Evolutionary conservation across 1,140 invertebrate species (phyloP).

Genomic region (Chymomyza costata): DNA sequence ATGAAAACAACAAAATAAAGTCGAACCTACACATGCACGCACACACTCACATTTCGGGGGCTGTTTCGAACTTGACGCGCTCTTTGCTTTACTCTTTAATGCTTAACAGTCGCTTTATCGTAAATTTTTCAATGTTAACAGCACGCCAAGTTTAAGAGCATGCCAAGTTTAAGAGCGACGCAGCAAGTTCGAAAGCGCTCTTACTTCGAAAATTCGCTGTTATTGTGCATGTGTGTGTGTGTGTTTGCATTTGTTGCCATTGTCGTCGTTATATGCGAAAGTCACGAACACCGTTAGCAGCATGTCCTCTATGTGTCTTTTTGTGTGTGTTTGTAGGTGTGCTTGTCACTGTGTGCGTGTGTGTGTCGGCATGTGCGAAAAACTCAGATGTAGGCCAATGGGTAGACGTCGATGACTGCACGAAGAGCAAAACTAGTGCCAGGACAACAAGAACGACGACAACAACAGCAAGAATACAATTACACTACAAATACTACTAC

Average conservation of each 20-base stretch:
- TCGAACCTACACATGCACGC: constrained; percentile 6
- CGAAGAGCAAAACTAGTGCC: too few species aligned
- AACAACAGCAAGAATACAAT: constrained; percentile 18
- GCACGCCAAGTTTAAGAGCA: constrained; percentile 35
- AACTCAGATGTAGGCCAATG: constrained; percentile 66
- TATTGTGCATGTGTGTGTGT: constrained; percentile 8
- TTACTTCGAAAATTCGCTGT: too few species aligned
- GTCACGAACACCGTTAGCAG: constrained; percentile 45
- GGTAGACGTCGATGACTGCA: too few species aligned
- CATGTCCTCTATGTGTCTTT: neutral
- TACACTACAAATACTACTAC: constrained; percentile 19
- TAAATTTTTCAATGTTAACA: constrained; percentile 20
- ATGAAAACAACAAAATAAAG: too few species aligned
- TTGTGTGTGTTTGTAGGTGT: constrained; percentile 4
- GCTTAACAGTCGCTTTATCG: constrained; percentile 55
- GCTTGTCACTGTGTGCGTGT: neutral
- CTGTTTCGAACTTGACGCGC: constrained; percentile 34
- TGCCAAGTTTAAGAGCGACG: constrained; percentile 52
- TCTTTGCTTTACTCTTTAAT: constrained; percentile 1
- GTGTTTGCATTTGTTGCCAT: constrained; percentile 12
- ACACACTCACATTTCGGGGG: neutral
- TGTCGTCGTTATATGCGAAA: constrained; percentile 29
- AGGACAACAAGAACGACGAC: too few species aligned
- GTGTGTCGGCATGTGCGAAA: constrained; percentile 63
- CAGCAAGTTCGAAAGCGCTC: constrained; percentile 49